These are phyloP conservation scores for Drosophila buzzatii DNA, from an alignment of 2,888 invertebrate genomes.

Conservation along the genomic window DNA sequence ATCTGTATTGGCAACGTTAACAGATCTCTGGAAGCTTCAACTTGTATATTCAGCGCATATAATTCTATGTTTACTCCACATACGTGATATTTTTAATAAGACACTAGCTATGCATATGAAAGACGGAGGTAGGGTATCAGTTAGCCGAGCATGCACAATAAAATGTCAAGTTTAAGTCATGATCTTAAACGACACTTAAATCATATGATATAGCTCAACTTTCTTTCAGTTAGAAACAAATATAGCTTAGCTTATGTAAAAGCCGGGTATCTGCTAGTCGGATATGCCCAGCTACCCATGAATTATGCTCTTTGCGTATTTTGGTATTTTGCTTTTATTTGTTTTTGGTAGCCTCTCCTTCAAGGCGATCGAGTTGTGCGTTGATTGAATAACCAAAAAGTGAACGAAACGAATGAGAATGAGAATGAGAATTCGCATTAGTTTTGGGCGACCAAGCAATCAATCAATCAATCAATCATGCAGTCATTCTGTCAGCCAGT, in stretches of 20 bases:
- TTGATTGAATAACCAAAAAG: conserved; percentile 55
- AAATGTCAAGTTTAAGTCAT: not conserved
- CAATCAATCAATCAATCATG: conserved; percentile 49
- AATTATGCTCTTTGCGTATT: not conserved
- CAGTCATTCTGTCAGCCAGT: conserved; percentile 47
- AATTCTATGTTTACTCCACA: not conserved
- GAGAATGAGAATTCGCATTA: conserved; percentile 55
- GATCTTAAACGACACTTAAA: too few relatives aligned
- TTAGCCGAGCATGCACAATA: not conserved
- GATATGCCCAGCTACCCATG: not conserved
- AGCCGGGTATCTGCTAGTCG: conserved; percentile 1
- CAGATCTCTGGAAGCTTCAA: not conserved
- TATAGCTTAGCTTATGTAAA: not conserved
- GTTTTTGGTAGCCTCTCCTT: conserved; percentile 18
- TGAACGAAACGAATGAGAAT: conserved; percentile 9
- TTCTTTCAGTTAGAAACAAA: not conserved
- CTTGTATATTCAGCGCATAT: not conserved
- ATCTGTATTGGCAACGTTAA: not conserved
- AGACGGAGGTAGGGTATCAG: not conserved
- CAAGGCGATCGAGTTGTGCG: conserved; percentile 49
- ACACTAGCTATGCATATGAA: too few relatives aligned
- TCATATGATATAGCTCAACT: not conserved
- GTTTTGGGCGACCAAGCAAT: conserved; percentile 28
- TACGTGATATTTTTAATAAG: not conserved
- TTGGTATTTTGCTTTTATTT: not conserved